A percentile compares a stretch with the other conserved stretches of the same genome.
These are phyloP conservation scores for Lepidurus arcticus DNA, from an alignment of 1,140 invertebrate species.

Conservation along the genomic window DNA sequence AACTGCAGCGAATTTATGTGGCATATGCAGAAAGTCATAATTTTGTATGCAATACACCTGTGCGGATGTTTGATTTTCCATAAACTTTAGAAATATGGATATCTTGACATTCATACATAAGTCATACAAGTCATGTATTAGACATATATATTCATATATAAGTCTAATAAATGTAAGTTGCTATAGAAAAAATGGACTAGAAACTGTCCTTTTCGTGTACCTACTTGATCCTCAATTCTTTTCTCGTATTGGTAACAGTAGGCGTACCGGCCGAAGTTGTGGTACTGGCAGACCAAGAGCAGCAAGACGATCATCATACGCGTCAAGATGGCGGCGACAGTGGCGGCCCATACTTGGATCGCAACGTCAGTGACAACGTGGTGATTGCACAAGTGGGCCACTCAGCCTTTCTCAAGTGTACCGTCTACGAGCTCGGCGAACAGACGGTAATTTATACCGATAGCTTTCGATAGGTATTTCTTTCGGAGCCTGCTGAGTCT, in stretches of 20 bases:
- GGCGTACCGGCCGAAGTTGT: conserved; percentile 5
- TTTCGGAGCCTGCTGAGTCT: not conserved
- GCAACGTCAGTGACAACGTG: conserved; percentile 64
- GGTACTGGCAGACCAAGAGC: not conserved
- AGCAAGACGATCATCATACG: not conserved
- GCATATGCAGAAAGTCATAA: too few species aligned
- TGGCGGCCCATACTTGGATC: conserved; percentile 28
- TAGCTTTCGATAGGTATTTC: not conserved
- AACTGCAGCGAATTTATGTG: too few species aligned
- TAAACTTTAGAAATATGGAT: too few species aligned
- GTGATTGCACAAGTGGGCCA: conserved; percentile 75
- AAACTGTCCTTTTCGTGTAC: too few species aligned
- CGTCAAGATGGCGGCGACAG: not conserved
- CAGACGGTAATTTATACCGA: conserved; percentile 49
- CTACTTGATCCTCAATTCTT: not conserved
- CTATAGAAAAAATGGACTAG: too few species aligned
- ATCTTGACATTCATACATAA: too few species aligned
- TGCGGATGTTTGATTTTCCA: too few species aligned
- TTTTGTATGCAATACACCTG: too few species aligned
- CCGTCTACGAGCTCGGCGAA: conserved; percentile 60
- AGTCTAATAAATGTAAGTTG: too few species aligned
- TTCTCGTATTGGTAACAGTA: not conserved
- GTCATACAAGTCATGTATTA: too few species aligned
- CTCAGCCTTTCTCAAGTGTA: conserved; percentile 76
- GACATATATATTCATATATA: too few species aligned